Conservation (phyloP, 1,140 invertebrate genomes). For the Heliconius hewitsoni region DNA sequence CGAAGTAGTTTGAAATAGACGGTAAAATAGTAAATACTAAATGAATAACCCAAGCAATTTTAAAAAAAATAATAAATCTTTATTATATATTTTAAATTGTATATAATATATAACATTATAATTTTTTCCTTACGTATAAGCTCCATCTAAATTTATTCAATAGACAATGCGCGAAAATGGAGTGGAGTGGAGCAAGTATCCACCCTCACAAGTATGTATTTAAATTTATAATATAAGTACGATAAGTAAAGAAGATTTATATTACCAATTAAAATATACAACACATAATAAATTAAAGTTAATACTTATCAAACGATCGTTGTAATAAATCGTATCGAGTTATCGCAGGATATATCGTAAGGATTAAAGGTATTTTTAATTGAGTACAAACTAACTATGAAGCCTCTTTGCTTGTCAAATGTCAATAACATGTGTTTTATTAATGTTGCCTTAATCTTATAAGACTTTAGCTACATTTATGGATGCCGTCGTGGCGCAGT, state of each 20-base stretch:
- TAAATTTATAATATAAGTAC: background rate
- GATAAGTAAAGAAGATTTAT: background rate
- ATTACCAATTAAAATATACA: background rate
- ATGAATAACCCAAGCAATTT: too few relatives aligned
- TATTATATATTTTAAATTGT: too few relatives aligned
- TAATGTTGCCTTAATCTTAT: conserved; percentile 28
- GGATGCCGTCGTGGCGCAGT: background rate
- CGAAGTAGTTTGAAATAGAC: too few relatives aligned
- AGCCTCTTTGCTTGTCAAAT: conserved; percentile 34
- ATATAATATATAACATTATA: too few relatives aligned
- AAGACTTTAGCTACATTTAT: background rate
- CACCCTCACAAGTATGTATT: too few relatives aligned
- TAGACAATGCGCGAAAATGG: too few relatives aligned
- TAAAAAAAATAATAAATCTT: too few relatives aligned
- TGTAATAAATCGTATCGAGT: conserved; percentile 9
- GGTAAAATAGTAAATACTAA: too few relatives aligned
- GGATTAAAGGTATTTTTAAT: conserved; percentile 25
- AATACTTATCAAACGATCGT: background rate
- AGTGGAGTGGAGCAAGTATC: too few relatives aligned
- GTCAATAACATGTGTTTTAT: conserved; percentile 45
- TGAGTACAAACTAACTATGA: conserved; percentile 22
- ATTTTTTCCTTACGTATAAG: too few relatives aligned
- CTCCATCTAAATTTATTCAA: too few relatives aligned
- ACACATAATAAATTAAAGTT: background rate
- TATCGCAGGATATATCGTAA: conserved; percentile 19